A percentile compares a stretch with the other conserved stretches of the same genome.
phyloP scores from a whole-genome alignment of 2,797 vertebrate species.

The Betta splendens region DNA sequence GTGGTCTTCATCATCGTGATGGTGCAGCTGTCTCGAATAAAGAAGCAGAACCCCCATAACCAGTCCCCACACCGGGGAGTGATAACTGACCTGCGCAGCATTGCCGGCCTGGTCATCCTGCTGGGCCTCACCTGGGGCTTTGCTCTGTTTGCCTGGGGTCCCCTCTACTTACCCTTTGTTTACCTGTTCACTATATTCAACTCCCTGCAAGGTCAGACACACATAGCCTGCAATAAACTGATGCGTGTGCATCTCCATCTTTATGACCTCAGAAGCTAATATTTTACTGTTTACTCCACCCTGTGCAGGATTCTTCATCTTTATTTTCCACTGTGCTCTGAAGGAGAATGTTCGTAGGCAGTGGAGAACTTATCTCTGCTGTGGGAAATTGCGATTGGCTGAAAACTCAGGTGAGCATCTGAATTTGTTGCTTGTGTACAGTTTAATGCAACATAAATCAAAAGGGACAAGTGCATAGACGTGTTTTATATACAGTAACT shows the following conservation, averaged over 20 bases:
- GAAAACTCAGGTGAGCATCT: constrained; percentile 89
- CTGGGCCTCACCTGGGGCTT: constrained; percentile 97
- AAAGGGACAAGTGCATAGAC: too few species aligned
- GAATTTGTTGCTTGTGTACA: neutral
- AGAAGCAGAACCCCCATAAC: constrained; percentile 93
- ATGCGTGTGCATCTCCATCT: too few species aligned
- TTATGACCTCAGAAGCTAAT: neutral
- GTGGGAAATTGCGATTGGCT: constrained; percentile 87
- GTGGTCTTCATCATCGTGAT: constrained; percentile 93
- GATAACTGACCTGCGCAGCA: constrained; percentile 88
- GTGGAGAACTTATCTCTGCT: constrained; percentile 92
- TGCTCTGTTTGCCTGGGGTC: constrained; percentile 92
- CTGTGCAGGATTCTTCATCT: constrained; percentile 90
- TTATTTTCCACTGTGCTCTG: constrained; percentile 91
- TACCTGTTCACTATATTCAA: constrained; percentile 96
- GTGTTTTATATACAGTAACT: too few species aligned
- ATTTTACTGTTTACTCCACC: neutral
- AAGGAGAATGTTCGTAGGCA: constrained; percentile 93
- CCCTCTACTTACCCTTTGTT: constrained; percentile 85
- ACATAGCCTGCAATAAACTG: neutral
- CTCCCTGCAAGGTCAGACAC: constrained; percentile 89
- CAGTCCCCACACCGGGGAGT: constrained; percentile 84
- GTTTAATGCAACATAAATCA: too few species aligned
- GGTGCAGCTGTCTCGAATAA: constrained; percentile 92
- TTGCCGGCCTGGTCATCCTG: constrained; percentile 88